Conservation (phyloP, 2,888 invertebrate genomes). For the Diaperis boleti region DNA sequence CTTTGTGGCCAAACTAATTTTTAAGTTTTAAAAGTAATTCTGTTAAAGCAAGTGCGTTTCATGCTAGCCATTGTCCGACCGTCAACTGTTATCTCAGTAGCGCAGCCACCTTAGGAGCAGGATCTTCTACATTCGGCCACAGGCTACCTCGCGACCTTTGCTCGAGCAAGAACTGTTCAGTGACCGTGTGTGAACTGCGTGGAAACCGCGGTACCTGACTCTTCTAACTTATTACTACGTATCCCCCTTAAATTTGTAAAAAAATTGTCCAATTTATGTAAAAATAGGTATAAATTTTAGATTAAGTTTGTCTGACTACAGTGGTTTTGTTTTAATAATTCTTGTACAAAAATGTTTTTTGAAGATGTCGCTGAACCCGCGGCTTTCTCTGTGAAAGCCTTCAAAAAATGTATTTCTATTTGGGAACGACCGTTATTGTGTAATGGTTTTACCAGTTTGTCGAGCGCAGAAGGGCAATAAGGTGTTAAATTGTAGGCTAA, state of each 20-base stretch:
- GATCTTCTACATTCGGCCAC: conserved; percentile 52
- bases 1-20: conserved; percentile 57
- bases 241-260: conserved; percentile 67
- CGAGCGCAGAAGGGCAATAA: conserved; percentile 60
- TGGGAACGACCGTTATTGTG: conserved; percentile 52
- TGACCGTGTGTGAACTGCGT: conserved; percentile 58
- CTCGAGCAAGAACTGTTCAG: conserved; percentile 54
- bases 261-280: conserved; percentile 68
- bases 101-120: conserved; percentile 38
- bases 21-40: conserved; percentile 38
- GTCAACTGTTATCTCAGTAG: conserved; percentile 30
- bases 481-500: conserved; percentile 58
- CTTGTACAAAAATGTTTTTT: conserved; percentile 55
- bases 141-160: conserved; percentile 60
- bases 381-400: conserved; percentile 43
- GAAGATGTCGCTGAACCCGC: conserved; percentile 47
- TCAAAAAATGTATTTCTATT: conserved; percentile 44
- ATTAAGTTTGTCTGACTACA: conserved; percentile 63
- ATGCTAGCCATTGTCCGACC: conserved; percentile 44
- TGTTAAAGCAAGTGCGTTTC: conserved; percentile 52
- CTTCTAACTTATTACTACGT: conserved; percentile 65
- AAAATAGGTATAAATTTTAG: conserved; percentile 67
- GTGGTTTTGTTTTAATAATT: conserved; percentile 48
- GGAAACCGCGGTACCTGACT: conserved; percentile 62
- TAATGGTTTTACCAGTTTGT: conserved; percentile 51